Evolutionary conservation across 2,888 invertebrate species (phyloP), one percentile per base, ranked within the genome.

Genomic region (Latheticus oryzae): DNA sequence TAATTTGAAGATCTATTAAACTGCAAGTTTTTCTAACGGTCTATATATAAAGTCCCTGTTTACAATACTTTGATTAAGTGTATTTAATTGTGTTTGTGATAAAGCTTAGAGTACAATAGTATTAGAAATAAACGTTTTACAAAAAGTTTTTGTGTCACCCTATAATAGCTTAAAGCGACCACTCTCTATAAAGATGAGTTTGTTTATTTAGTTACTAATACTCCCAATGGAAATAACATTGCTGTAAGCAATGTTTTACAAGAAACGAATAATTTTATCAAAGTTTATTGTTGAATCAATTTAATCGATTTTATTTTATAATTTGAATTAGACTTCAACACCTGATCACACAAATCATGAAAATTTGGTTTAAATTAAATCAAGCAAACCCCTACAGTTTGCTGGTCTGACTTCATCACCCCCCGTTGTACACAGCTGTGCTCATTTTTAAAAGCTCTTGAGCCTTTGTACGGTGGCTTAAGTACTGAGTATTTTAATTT

Each of bases 401-500:
- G 47, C 58, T 23, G 57, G 45, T 38, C 45, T 15, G 48, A 47
- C 32, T 52, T 40, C 51, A 42, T 54, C 54, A 52, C 58, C 64
- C 68, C 66, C 58, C 60, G 59, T 26, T 23, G 68, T 65, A 48
- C 61, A 68, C 75, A 76, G 75, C 75, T 76, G 75, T 67, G 66
- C n/a, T 65, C 68, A 35, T 61, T 64, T 66, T 67, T 54, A 60
- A 65, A 56, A 54, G 62, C 63, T 68, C 72, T 74, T 63, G 61
- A 70, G 58, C 70, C 70, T 72, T 74, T 75, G 72, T 73, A 57
- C 50, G 42, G 51, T 47, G 57, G 60, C 71, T 71, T 70, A 70
- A 71, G 68, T 64, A 61, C 67, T 68, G 72, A 68, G 73, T 75
- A 74, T 74, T 77, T 76, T 76, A 77, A 77, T 77, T 77, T 77